These are phyloP conservation scores for Syndactyla subalaris DNA, from an alignment of 2,797 vertebrate genomes.

Conservation along the genomic window DNA sequence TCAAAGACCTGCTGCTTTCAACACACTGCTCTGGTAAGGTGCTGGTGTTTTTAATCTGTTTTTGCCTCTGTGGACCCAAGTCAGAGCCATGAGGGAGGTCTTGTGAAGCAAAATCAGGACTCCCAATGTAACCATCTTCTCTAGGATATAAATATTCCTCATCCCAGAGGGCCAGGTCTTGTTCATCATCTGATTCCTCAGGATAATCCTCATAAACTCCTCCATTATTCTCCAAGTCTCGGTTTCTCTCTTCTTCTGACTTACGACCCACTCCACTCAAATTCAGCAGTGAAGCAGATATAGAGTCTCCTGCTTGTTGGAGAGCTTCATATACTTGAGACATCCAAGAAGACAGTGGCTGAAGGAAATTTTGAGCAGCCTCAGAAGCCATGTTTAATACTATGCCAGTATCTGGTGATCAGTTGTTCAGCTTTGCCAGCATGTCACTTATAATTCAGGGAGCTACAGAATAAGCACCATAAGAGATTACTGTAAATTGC, in stretches of 20 bases:
- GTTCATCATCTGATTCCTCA: slow-evolving; percentile 61
- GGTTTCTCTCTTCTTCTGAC: slow-evolving; percentile 45
- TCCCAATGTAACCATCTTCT: slow-evolving; percentile 12
- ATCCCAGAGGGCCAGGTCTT: slow-evolving; percentile 43
- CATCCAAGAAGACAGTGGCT: slow-evolving; percentile 82
- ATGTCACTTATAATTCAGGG: slow-evolving; percentile 61
- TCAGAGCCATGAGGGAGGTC: not conserved
- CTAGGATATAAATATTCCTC: slow-evolving; percentile 53
- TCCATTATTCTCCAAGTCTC: slow-evolving; percentile 58
- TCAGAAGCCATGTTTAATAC: slow-evolving; percentile 77
- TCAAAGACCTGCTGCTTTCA: slow-evolving; percentile 17
- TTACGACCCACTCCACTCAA: slow-evolving; percentile 65
- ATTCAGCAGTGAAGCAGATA: slow-evolving; percentile 74
- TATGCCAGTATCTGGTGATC: slow-evolving; percentile 62
- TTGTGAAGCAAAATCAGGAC: slow-evolving; percentile 15
- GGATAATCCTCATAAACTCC: slow-evolving; percentile 50
- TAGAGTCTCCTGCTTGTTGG: slow-evolving; percentile 75
- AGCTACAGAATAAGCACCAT: slow-evolving; percentile 77
- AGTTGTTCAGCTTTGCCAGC: slow-evolving; percentile 65
- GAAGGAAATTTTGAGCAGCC: slow-evolving; percentile 76
- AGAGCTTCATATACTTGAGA: slow-evolving; percentile 80
- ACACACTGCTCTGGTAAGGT: not conserved
- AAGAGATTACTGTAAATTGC: slow-evolving; percentile 72
- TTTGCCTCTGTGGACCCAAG: not conserved
- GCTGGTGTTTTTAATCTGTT: not conserved